Evolutionary conservation across 2,888 invertebrate species (phyloP), one percentile per base, ranked within the genome.

Genomic region (Miltochrista miniata): DNA sequence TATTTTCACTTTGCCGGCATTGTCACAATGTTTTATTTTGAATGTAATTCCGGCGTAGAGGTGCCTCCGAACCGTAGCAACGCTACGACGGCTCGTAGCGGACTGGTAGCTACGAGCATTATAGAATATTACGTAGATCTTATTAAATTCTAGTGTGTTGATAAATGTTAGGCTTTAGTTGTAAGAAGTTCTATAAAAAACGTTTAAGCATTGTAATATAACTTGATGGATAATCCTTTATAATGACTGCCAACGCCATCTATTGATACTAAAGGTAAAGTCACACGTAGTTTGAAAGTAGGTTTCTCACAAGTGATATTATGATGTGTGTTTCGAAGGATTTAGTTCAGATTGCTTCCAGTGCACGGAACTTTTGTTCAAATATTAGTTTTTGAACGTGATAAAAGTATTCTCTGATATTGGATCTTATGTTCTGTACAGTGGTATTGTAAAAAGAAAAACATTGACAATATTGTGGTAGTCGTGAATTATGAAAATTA

Each of bases 11-110:
- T 61, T 60, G 51, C 69, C 74, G 73, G 72, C 48, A 47, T 59
- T 65, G 42, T 61, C 54, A 66, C 52, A 69, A 60, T 65, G 65
- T 68, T 61, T 39, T 29, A 49, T 65, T 55, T 68, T 66, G 31
- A 53, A 56, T 48, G 24, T 54, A 55, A 63, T 30, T 42, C 31
- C 43, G 49, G 56, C 77, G 74, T 74, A 74, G 74, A 60, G 47
- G 45, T 51, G 40, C 45, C 70, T 64, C 53, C 50, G 62, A 67
- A 41, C 53, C 74, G 81, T 75, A 68, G 53, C 61, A 54, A 51
- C 78, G 76, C 81, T 81, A 81, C 81, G 82, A 65, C 36, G 48
- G 70, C 61, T 72, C 79, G 81, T 79, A 82, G 81, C 79, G 41
- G 61, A 81, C 81, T 81, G 81, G 54, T 56, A 44, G 58, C 61